Evolutionary conservation across 2,113 vertebrate genomes (phyloP).

Genomic region (Ariopsis seemanni): DNA sequence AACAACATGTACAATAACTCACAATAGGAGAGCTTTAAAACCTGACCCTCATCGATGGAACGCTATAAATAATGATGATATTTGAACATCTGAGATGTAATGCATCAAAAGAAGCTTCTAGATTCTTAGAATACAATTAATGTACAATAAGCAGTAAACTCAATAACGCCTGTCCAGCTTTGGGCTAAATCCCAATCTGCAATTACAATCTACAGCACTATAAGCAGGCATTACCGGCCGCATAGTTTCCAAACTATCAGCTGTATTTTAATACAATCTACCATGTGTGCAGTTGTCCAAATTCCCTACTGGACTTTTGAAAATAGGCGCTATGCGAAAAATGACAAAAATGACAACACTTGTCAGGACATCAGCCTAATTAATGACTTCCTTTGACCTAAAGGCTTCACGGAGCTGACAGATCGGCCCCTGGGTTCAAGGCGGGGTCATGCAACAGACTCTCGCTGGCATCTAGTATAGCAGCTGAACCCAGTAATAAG

Average conservation of each 20-base stretch:
- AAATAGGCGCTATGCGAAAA: constrained; percentile 9
- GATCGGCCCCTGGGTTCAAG: constrained; percentile 37
- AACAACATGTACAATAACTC: neutral
- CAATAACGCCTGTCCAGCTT: neutral
- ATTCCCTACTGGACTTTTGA: neutral
- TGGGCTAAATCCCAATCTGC: neutral
- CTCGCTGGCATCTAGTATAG: constrained; percentile 22
- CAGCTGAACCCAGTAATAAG: neutral
- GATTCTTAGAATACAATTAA: neutral
- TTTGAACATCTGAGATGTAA: neutral
- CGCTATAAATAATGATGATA: constrained; percentile 6
- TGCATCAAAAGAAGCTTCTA: neutral
- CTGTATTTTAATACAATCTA: neutral
- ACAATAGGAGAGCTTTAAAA: neutral
- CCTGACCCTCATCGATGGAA: neutral
- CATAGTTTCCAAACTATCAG: constrained; percentile 5
- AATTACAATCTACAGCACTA: neutral
- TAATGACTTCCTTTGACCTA: constrained; percentile 36
- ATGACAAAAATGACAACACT: constrained; percentile 36
- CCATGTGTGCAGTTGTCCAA: neutral
- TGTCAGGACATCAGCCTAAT: constrained; percentile 27
- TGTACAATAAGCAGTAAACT: constrained; percentile 8
- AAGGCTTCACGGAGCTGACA: constrained; percentile 8
- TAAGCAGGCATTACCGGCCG: neutral
- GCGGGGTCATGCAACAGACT: constrained; percentile 38